These are phyloP conservation scores for Salvelinus fontinalis DNA, from an alignment of 2,113 vertebrate genomes.

Conservation along the genomic window DNA sequence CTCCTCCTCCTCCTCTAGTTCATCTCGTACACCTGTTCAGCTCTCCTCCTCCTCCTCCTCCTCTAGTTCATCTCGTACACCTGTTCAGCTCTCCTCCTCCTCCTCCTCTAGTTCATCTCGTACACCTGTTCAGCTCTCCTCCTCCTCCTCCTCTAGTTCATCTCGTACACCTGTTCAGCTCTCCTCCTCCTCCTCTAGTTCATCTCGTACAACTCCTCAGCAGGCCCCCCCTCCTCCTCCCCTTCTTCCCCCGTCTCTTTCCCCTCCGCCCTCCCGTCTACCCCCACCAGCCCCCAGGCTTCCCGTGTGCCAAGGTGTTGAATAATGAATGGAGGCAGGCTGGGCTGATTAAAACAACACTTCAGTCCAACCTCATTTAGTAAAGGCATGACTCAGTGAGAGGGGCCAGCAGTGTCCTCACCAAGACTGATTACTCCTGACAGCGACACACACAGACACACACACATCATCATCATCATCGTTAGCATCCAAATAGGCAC, in stretches of 20 bases:
- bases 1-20: too few species aligned
- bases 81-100: too few species aligned
- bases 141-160: too few species aligned
- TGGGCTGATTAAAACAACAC: constrained; percentile 59
- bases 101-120: too few species aligned
- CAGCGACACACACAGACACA: constrained; percentile 11
- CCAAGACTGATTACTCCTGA: constrained; percentile 34
- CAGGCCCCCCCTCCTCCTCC: neutral
- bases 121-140: neutral
- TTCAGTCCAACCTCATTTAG: constrained; percentile 55
- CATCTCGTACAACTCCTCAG: too few species aligned
- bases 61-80: neutral
- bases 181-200: neutral
- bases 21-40: neutral
- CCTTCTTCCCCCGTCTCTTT: constrained; percentile 3
- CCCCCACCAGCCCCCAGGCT: neutral
- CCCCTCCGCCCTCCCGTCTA: neutral
- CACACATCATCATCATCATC: neutral
- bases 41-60: neutral
- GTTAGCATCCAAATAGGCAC: neutral
- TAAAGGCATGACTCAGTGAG: constrained; percentile 47
- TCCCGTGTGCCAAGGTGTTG: constrained; percentile 42
- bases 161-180: neutral
- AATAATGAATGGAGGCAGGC: constrained; percentile 55
- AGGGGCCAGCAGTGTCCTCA: constrained; percentile 38